phyloP scores from a whole-genome alignment of 2,797 vertebrate species.

The Dryobates pubescens region DNA sequence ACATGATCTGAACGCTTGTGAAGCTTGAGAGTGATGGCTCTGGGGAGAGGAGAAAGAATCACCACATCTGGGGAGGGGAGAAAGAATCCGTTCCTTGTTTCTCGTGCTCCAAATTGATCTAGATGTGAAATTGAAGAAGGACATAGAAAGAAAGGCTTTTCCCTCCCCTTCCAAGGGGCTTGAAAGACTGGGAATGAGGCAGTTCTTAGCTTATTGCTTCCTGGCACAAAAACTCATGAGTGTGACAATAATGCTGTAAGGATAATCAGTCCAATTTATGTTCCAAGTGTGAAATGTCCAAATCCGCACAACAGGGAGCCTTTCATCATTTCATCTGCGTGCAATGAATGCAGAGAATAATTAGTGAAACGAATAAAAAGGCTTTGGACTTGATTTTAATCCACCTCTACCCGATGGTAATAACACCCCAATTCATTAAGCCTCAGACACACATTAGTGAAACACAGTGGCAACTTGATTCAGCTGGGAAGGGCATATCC shows the following conservation, averaged over 20 bases:
- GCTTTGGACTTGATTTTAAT: constrained; percentile 56
- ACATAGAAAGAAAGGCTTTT: background rate
- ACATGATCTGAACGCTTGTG: background rate
- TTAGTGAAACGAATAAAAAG: constrained; percentile 56
- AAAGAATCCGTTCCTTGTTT: background rate
- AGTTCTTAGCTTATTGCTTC: constrained; percentile 26
- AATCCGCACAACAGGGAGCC: constrained; percentile 47
- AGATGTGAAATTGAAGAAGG: background rate
- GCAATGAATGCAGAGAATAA: constrained; percentile 60
- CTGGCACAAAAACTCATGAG: constrained; percentile 17
- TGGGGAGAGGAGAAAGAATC: background rate
- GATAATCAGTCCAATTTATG: constrained; percentile 60
- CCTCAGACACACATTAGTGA: constrained; percentile 39
- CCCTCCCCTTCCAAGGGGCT: background rate
- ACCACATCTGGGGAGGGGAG: background rate
- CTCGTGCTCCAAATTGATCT: background rate
- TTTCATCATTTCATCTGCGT: constrained; percentile 64
- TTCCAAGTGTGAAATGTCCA: constrained; percentile 66
- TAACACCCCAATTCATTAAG: constrained; percentile 58
- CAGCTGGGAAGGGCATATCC: constrained; percentile 25
- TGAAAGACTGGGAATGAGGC: constrained; percentile 12
- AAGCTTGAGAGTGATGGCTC: background rate
- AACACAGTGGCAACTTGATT: constrained; percentile 51
- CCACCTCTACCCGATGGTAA: constrained; percentile 52
- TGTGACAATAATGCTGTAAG: constrained; percentile 21